A percentile compares a stretch with the other conserved stretches of the same genome.
Evolutionary conservation across 2,888 invertebrate species (phyloP).

Genomic region (Balanococcus diminutus): DNA sequence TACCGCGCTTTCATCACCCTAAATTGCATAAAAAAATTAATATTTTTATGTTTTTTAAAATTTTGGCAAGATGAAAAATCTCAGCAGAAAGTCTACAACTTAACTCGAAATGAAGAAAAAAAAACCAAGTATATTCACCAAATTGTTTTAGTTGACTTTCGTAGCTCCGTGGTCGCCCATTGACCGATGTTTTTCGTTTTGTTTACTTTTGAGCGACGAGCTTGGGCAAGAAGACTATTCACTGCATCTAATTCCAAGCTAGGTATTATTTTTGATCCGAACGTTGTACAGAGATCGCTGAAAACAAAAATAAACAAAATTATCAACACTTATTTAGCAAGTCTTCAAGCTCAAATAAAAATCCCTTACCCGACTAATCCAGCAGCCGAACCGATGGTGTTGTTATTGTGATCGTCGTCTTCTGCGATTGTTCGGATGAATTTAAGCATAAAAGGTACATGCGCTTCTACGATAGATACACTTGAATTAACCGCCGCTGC

Average conservation of each 20-base stretch:
- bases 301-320: conserved; percentile 56
- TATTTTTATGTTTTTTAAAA: not conserved
- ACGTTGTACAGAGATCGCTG: conserved; percentile 87
- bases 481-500: conserved; percentile 67
- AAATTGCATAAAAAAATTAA: conserved; percentile 12
- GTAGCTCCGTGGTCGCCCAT: conserved; percentile 96
- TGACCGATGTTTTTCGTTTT: conserved; percentile 91
- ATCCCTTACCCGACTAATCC: conserved; percentile 89
- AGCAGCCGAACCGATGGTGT: conserved; percentile 82
- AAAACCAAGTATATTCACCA: conserved; percentile 5
- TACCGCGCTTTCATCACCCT: conserved; percentile 27
- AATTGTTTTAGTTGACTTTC: conserved; percentile 65
- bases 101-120: not conserved
- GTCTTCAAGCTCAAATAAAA: too few species aligned
- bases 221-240: conserved; percentile 80
- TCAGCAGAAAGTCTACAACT: not conserved
- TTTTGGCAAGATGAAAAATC: not conserved
- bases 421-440: conserved; percentile 86
- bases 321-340: too few species aligned
- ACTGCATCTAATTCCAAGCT: conserved; percentile 84
- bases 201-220: conserved; percentile 81
- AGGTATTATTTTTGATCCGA: conserved; percentile 81
- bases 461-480: conserved; percentile 78
- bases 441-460: conserved; percentile 84
- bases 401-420: conserved; percentile 85